Conservation (phyloP, 1,140 invertebrate species). For the Sitodiplosis mosellana region DNA sequence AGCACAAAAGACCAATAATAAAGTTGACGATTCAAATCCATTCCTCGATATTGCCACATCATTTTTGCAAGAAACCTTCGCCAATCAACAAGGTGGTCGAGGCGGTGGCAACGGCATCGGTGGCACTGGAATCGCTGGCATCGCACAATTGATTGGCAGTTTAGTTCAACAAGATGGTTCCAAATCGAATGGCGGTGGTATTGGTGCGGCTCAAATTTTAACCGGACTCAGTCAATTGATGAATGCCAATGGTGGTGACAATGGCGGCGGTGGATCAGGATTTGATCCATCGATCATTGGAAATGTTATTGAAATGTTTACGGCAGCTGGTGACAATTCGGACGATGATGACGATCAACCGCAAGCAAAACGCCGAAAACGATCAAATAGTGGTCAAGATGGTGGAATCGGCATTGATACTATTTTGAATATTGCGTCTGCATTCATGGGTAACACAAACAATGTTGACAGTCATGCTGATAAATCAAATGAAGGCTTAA, state of each 20-base stretch:
- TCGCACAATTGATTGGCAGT: slow-evolving; percentile 28
- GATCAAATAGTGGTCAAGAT: slow-evolving; percentile 1
- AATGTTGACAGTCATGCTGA: slow-evolving; percentile 11
- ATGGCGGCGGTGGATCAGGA: slow-evolving; percentile 8
- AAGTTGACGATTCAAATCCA: slow-evolving; percentile 30
- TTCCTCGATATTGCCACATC: slow-evolving; percentile 34
- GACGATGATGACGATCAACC: slow-evolving; percentile 13
- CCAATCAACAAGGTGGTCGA: slow-evolving; percentile 25
- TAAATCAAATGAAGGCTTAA: slow-evolving; percentile 27
- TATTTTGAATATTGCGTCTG: slow-evolving; percentile 39
- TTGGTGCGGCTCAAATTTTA: slow-evolving; percentile 24
- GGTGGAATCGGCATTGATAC: slow-evolving; percentile 27
- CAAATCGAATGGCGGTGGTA: slow-evolving; percentile 9
- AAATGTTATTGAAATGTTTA: slow-evolving; percentile 27
- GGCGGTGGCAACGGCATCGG: slow-evolving; percentile 8
- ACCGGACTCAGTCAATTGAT: slow-evolving; percentile 25
- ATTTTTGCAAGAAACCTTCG: slow-evolving; percentile 31
- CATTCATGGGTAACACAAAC: slow-evolving; percentile 30
- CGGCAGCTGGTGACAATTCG: slow-evolving; percentile 8
- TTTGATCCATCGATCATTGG: slow-evolving; percentile 28
- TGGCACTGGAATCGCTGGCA: slow-evolving; percentile 16
- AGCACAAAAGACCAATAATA: slow-evolving; percentile 12
- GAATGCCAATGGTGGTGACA: slow-evolving; percentile 8
- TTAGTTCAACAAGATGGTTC: slow-evolving; percentile 35
- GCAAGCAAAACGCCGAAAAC: background rate